These are phyloP conservation scores for Phaedon cochleariae DNA, from an alignment of 2,888 invertebrate species.

Conservation along the genomic window DNA sequence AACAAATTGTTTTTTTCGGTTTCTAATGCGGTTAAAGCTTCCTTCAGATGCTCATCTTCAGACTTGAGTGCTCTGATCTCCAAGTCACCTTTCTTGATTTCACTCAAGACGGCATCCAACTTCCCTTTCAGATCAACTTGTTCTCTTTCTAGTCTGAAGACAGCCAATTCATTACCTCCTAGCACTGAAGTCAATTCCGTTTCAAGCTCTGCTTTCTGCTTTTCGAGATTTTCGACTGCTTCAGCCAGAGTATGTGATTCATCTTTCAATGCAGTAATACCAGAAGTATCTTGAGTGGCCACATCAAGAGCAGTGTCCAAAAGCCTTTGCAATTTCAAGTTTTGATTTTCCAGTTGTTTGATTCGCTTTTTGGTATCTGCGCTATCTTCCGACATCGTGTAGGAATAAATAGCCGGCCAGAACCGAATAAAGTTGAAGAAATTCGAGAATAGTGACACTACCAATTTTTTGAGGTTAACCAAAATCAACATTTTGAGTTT, in stretches of 20 bases:
- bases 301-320: constrained; percentile 42
- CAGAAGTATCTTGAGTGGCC: constrained; percentile 32
- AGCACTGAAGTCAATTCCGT: constrained; percentile 30
- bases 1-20: constrained; percentile 31
- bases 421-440: background rate
- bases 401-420: background rate
- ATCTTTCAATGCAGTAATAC: constrained; percentile 24
- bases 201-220: constrained; percentile 41
- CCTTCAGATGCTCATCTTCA: constrained; percentile 37
- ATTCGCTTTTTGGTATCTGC: constrained; percentile 40
- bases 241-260: constrained; percentile 36
- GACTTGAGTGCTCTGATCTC: constrained; percentile 33
- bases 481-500: constrained; percentile 7
- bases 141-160: constrained; percentile 32
- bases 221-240: constrained; percentile 36
- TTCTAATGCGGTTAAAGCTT: constrained; percentile 37
- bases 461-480: constrained; percentile 16
- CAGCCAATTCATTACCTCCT: constrained; percentile 21
- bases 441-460: background rate
- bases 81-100: constrained; percentile 34
- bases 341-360: constrained; percentile 46
- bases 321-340: constrained; percentile 40
- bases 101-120: constrained; percentile 35
- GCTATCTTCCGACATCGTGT: constrained; percentile 27
- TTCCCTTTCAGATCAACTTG: constrained; percentile 35